A percentile compares a stretch with the other conserved stretches of the same genome.
These are phyloP conservation scores for Taurulus bubalis DNA, from an alignment of 2,113 vertebrate genomes.

Conservation along the genomic window DNA sequence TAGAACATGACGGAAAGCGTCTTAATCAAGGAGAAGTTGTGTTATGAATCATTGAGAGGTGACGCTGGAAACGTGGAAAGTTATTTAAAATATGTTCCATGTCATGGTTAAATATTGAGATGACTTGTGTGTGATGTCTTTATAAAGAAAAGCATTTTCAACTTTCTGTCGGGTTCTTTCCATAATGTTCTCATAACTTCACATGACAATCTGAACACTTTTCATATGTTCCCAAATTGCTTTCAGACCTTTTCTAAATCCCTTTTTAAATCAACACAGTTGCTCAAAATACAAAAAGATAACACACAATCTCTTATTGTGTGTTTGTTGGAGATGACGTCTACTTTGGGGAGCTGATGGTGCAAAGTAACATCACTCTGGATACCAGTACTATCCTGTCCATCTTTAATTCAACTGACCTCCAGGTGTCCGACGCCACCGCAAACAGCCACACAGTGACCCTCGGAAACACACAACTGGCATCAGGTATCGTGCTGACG, in stretches of 20 bases:
- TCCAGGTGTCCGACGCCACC: accelerated
- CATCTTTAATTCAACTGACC: accelerated
- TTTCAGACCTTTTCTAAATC: too few species aligned
- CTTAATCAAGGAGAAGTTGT: too few species aligned
- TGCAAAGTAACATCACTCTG: conserved; percentile 76
- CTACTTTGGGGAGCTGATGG: conserved; percentile 67
- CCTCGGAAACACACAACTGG: conserved; percentile 1
- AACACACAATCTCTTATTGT: background rate
- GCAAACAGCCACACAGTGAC: background rate
- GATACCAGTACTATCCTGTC: conserved; percentile 12
- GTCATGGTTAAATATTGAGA: background rate
- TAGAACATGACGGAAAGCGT: too few species aligned
- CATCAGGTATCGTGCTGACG: conserved; percentile 53
- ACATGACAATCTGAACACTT: background rate
- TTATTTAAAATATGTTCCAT: background rate
- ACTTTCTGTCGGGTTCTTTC: background rate
- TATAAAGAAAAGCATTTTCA: background rate
- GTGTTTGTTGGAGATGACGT: conserved; percentile 13
- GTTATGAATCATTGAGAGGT: too few species aligned
- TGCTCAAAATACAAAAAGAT: background rate
- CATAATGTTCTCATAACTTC: background rate
- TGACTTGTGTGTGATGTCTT: background rate
- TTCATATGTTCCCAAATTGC: too few species aligned
- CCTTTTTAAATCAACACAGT: background rate
- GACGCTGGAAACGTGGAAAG: background rate